Base-by-base conservation (phyloP, 1,140 invertebrate genomes). In the Plectrocnemia conspersa region DNA sequence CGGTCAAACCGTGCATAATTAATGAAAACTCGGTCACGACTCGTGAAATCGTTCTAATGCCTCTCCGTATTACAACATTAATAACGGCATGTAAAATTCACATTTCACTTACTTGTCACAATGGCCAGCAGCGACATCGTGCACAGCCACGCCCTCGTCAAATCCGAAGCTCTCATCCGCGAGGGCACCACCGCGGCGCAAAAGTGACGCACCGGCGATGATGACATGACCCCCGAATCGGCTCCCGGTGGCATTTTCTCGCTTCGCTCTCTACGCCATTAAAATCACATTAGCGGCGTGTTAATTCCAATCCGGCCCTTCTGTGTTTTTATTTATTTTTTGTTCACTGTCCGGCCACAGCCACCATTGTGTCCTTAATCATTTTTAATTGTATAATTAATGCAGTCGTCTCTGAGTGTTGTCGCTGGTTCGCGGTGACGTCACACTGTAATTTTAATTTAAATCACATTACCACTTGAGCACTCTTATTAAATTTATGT, bases 371-470 rank as follows among this genome's bases (percentile, higher is more conserved):
- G 23, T 35, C 19, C 52, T 56, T 59, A 56, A 59, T 59, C 53
- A 59, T 56, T 40, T 56, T 54, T 53, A 59, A 59, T 59, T 59
- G 54, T 59, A 52, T 52, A 56, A 59, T 59, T 56, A 59, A 56
- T 59, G 48, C 23, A 21, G 52, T 13, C 7, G 16, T 36, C 48
- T 33, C 18, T 16, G 27, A n/a, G n/a, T n/a, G n/a, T n/a, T 11
- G 15, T 33, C 23, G 33, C 40, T n/a, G 19, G 53, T 23, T 23
- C 18, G 47, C n/a, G 7, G 23, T 50, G 29, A 59, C 53, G 58
- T 59, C 58, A 59, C 48, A 22, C 32, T 38, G 45, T 56, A 48
- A 48, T 49, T 49, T 52, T 48, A 55, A 56, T 56, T 59, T 56
- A 50, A 56, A 56, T 59, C 58, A 52, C 47, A 53, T 56, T 56